Conservation (phyloP, 1,140 invertebrate species). For the Papilio machaon region DNA sequence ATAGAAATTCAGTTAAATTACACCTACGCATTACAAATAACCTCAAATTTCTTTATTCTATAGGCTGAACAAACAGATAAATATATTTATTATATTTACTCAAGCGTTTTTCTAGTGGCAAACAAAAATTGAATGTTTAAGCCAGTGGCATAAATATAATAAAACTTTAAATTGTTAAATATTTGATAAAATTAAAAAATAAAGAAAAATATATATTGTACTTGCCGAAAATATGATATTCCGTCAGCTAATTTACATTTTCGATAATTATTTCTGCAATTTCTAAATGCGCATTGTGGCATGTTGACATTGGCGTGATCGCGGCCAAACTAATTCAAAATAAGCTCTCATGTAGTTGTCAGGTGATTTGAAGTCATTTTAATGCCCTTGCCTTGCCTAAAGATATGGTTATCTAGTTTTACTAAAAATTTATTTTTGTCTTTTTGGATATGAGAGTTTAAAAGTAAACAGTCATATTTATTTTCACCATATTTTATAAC, state of each 20-base stretch:
- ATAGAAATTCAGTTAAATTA: too few species aligned
- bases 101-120: too few species aligned
- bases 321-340: conserved; percentile 17
- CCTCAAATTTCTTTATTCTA: too few species aligned
- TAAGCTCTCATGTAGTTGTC: conserved; percentile 16
- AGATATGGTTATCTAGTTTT: background rate
- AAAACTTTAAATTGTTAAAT: background rate
- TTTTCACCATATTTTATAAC: background rate
- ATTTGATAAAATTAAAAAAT: too few species aligned
- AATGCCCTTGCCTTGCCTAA: background rate
- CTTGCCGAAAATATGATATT: conserved; percentile 24
- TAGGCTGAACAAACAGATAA: too few species aligned
- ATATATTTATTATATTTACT: too few species aligned
- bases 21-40: too few species aligned
- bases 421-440: background rate
- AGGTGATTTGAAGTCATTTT: conserved; percentile 4
- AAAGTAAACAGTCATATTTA: background rate
- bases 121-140: too few species aligned
- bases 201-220: background rate
- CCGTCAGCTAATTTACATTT: conserved; percentile 20
- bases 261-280: conserved; percentile 18
- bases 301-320: conserved; percentile 18
- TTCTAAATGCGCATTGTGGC: conserved; percentile 18
- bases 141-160: too few species aligned
- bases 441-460: background rate